These are phyloP conservation scores for Watsonalla cultraria DNA, from an alignment of 2,888 invertebrate genomes.

Conservation along the genomic window DNA sequence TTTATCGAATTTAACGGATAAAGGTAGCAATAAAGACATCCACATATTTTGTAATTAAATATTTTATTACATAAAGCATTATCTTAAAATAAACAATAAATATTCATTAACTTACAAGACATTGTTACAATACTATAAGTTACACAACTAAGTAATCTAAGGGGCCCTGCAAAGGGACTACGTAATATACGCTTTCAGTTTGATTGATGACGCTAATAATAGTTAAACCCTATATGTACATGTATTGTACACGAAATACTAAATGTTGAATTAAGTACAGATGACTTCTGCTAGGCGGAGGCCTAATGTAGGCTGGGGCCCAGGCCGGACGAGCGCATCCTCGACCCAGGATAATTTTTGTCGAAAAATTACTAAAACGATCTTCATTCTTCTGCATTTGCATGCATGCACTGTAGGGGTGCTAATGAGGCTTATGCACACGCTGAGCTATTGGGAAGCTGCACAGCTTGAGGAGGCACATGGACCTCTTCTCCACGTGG, in stretches of 20 bases:
- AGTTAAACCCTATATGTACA: background rate
- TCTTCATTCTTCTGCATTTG: background rate
- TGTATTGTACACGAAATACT: slow-evolving; percentile 34
- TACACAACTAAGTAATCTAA: slow-evolving; percentile 11
- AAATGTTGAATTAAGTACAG: slow-evolving; percentile 53
- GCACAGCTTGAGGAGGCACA: slow-evolving; percentile 59
- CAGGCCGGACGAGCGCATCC: slow-evolving; percentile 19
- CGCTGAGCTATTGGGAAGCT: slow-evolving; percentile 23
- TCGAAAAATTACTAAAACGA: background rate
- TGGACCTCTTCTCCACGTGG: slow-evolving; percentile 40
- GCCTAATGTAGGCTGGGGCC: slow-evolving; percentile 59
- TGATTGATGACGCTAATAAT: too few relatives aligned
- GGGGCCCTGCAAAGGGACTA: too few relatives aligned
- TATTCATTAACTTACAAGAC: slow-evolving; percentile 21
- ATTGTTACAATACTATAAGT: slow-evolving; percentile 28
- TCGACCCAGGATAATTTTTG: slow-evolving; percentile 7
- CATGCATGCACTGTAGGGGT: background rate
- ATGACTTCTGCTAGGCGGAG: slow-evolving; percentile 57
- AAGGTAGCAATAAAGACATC: background rate
- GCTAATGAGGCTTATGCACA: background rate
- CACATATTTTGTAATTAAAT: slow-evolving; percentile 15
- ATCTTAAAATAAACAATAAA: slow-evolving; percentile 41
- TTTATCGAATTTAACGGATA: background rate
- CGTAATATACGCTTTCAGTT: too few relatives aligned
- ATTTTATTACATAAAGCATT: slow-evolving; percentile 18